Base-by-base conservation (phyloP, 1,140 invertebrate genomes). In the Ylistrum balloti region DNA sequence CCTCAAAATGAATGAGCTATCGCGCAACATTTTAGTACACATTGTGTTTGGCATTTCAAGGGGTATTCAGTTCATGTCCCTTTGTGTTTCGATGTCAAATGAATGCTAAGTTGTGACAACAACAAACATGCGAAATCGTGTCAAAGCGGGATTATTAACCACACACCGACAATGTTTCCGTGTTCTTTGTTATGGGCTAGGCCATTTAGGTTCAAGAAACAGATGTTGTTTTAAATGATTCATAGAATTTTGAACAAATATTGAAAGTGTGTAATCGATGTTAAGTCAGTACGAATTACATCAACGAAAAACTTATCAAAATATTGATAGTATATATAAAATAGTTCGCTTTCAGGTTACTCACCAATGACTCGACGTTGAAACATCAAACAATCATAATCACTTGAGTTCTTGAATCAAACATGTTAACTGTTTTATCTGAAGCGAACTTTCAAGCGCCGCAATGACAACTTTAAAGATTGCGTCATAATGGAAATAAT, bases 171-270 rank as follows among this genome's bases (percentile, higher is more conserved):
- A n/a, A 28, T 28, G 22, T 9, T n/a, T 5, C n/a, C 56, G 56
- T 28, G 22, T 28, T 74, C 56, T 74, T 74, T 74, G 56, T 74
- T 11, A n/a, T 28, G 17, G 28, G 56, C 7, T n/a, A n/a, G 56
- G 56, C 56, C 56, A 74, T 74, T 74, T 74, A 74, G n/a, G 56
- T 74, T 74, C 56, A 74, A n/a, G n/a, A n/a, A 28, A 74, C 56
- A 74, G 56, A 74, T 74, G 56, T 74, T 74, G 56, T 74, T 74
- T 74, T 28, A 74, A 74, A 74, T 74, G 56, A 74, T 74, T 74
- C 56, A 74, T 74, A n/a, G 9, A 74, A 74, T n/a, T 38, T 74
- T 74, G 17, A 17, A 28, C n/a, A 74, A 74, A 74, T 74, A 74
- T 74, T 74, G 56, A 74, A 5, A 28, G n/a, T 74, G 2, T 28